Conservation (phyloP, 2,888 invertebrate genomes). For the Pammene aurita region DNA sequence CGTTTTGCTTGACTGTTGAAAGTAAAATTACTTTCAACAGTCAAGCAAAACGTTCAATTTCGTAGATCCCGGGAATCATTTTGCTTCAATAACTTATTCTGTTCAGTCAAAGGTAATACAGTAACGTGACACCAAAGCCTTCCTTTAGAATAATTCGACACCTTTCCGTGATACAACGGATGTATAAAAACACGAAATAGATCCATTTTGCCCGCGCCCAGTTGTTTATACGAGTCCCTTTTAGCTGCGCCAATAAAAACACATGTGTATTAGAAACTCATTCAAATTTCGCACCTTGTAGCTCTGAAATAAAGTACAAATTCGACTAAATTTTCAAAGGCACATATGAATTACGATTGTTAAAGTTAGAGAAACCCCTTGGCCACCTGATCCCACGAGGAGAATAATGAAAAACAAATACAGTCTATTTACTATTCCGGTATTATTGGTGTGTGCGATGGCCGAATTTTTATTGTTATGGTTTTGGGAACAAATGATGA, state of each 20-base stretch:
- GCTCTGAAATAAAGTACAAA: neutral
- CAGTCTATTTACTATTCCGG: constrained; percentile 30
- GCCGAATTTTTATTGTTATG: constrained; percentile 3
- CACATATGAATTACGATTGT: neutral
- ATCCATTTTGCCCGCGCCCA: constrained; percentile 33
- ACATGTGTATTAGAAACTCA: neutral
- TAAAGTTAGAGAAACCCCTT: neutral
- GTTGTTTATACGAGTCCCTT: constrained; percentile 42
- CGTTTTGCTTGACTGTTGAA: too few relatives aligned
- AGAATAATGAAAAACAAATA: constrained; percentile 54
- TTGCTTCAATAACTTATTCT: neutral
- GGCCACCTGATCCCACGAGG: constrained; percentile 49
- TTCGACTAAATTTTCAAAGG: neutral
- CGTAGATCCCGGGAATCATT: neutral
- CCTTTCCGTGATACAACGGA: constrained; percentile 18
- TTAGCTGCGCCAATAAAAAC: neutral
- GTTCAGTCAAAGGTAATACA: constrained; percentile 10
- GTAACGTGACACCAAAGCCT: neutral
- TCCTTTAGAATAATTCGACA: constrained; percentile 12
- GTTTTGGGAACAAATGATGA: constrained; percentile 11
- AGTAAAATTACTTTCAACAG: too few relatives aligned
- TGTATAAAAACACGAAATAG: constrained; percentile 40
- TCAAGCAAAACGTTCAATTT: too few relatives aligned
- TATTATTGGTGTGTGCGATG: constrained; percentile 12
- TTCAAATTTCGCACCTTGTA: neutral